phyloP scores from a whole-genome alignment of 1,140 invertebrate species.

The Drosophila baimaii region DNA sequence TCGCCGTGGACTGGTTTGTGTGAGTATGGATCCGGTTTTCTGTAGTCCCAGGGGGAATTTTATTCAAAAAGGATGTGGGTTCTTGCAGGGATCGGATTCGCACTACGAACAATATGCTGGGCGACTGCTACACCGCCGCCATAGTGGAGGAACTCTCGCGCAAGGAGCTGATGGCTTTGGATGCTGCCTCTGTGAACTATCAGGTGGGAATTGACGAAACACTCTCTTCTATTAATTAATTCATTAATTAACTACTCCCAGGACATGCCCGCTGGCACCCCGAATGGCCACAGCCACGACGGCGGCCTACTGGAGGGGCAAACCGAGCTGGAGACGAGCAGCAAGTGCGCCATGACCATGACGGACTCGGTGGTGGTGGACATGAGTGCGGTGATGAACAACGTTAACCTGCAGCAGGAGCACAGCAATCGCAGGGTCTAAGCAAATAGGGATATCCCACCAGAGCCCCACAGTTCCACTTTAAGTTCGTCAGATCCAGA shows the following conservation, averaged over 20 bases:
- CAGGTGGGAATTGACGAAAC: too few species aligned
- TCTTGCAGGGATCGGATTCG: conserved; percentile 91
- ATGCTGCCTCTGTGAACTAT: conserved; percentile 87
- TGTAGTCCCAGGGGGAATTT: rapidly evolving
- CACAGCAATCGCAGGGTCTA: conserved; percentile 69
- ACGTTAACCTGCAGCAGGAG: conserved; percentile 76
- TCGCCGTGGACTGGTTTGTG: conserved; percentile 96
- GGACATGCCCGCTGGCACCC: conserved; percentile 70
- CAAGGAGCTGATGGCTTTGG: conserved; percentile 90
- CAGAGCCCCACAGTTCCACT: background rate
- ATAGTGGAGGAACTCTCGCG: conserved; percentile 93
- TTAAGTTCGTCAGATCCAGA: conserved; percentile 33
- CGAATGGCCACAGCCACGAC: conserved; percentile 67
- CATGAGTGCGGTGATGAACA: conserved; percentile 79
- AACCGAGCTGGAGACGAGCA: conserved; percentile 71
- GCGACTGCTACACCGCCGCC: conserved; percentile 94
- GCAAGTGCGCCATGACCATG: conserved; percentile 59
- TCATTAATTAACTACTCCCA: too few species aligned
- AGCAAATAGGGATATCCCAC: background rate
- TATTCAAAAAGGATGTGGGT: too few species aligned
- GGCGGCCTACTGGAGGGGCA: conserved; percentile 68
- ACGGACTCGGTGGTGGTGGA: conserved; percentile 81
- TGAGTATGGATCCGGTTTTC: conserved; percentile 86
- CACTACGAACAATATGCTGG: conserved; percentile 94
- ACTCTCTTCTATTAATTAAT: too few species aligned